phyloP scores from a whole-genome alignment of 2,888 invertebrate genomes.

The Cataglyphis cursor region DNA sequence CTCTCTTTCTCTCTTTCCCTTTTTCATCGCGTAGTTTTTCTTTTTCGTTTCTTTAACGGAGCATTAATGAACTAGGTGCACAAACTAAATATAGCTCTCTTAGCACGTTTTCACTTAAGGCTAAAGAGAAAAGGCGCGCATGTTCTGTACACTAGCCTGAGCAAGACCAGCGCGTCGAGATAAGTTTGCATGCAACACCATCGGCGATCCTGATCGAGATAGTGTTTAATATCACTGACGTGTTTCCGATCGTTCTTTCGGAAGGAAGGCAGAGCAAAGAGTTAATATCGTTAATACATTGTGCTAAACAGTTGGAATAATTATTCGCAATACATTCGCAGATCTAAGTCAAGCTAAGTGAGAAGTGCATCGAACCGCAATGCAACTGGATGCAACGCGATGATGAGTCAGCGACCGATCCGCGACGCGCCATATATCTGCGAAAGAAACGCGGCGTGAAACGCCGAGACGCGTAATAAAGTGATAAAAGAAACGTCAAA shows the following conservation, averaged over 20 bases:
- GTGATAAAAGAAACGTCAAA: slow-evolving; percentile 60
- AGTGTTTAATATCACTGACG: neutral
- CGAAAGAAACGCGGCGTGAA: slow-evolving; percentile 47
- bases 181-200: neutral
- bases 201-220: neutral
- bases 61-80: slow-evolving; percentile 3
- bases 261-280: neutral
- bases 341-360: neutral
- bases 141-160: neutral
- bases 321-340: slow-evolving; percentile 19
- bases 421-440: slow-evolving; percentile 34
- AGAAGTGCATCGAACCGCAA: slow-evolving; percentile 53
- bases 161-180: neutral
- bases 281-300: slow-evolving; percentile 10
- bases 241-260: neutral
- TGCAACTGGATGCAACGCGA: slow-evolving; percentile 1
- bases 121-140: neutral
- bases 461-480: slow-evolving; percentile 38
- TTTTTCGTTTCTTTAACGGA: neutral
- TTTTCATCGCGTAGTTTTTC: neutral
- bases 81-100: slow-evolving; percentile 31
- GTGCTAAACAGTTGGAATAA: slow-evolving; percentile 8
- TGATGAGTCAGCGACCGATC: slow-evolving; percentile 9
- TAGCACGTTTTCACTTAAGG: slow-evolving; percentile 13
- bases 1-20: too few relatives aligned